These are phyloP conservation scores for Nothobranchius furzeri DNA, from an alignment of 2,113 vertebrate genomes.

Conservation along the genomic window DNA sequence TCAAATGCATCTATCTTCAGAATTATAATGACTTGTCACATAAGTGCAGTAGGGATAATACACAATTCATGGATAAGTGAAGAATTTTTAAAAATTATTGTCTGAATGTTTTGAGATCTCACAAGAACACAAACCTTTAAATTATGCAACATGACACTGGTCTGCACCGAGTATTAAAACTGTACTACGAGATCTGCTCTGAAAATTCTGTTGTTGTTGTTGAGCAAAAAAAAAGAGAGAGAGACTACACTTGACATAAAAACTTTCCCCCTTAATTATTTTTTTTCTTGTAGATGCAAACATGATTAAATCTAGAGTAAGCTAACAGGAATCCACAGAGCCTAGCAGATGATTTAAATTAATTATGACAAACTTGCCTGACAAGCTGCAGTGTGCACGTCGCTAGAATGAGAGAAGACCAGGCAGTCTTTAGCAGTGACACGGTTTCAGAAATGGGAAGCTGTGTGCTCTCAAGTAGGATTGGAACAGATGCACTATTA, in stretches of 20 bases:
- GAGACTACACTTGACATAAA: neutral
- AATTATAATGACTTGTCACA: no score
- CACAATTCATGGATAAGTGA: no score
- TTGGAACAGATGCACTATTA: neutral
- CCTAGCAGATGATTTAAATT: neutral
- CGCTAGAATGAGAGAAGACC: neutral
- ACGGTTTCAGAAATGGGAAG: neutral
- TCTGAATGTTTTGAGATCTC: no score
- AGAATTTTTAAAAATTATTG: no score
- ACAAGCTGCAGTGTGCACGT: neutral
- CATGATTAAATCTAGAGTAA: neutral
- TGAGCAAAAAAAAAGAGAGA: no score
- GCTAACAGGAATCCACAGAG: neutral
- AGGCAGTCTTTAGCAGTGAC: neutral
- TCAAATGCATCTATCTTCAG: no score
- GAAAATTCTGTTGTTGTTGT: neutral
- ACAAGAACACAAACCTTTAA: no score
- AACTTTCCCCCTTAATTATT: neutral
- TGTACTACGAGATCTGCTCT: neutral
- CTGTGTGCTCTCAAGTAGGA: neutral
- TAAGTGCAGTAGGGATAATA: no score
- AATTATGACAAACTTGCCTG: conserved; percentile 3
- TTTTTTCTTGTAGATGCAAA: neutral
- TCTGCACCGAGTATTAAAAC: no score
- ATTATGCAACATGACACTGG: no score